phyloP scores from a whole-genome alignment of 2,113 vertebrate species.

The Aptenodytes patagonicus region DNA sequence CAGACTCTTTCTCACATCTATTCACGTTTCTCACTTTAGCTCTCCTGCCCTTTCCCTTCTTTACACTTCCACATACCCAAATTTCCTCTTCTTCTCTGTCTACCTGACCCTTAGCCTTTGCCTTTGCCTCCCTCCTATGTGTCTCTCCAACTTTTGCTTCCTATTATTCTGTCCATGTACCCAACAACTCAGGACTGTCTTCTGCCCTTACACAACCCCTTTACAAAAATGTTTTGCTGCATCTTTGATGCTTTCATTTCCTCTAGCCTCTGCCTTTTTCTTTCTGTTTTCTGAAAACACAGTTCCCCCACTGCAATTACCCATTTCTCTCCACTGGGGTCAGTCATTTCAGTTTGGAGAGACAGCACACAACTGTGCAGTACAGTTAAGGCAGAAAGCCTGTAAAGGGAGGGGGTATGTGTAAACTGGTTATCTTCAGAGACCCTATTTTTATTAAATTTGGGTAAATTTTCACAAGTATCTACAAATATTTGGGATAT shows the following conservation, averaged over 20 bases:
- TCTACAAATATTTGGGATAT: background rate
- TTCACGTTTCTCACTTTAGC: background rate
- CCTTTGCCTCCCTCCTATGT: background rate
- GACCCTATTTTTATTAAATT: background rate
- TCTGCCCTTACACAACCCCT: background rate
- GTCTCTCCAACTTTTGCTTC: background rate
- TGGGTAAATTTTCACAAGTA: background rate
- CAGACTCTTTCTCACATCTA: background rate
- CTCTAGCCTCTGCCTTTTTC: background rate
- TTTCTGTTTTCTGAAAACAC: background rate
- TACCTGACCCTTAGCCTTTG: background rate
- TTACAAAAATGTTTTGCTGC: background rate
- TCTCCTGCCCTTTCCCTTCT: background rate
- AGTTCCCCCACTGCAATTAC: background rate
- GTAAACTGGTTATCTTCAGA: background rate
- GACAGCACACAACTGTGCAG: background rate
- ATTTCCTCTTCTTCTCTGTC: background rate
- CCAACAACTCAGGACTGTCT: background rate
- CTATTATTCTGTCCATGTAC: background rate
- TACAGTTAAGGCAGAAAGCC: background rate
- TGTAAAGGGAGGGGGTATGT: background rate
- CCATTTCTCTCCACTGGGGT: background rate
- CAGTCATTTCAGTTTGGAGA: background rate
- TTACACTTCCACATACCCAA: background rate
- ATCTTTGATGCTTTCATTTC: background rate